phyloP scores from a whole-genome alignment of 2,888 invertebrate genomes.

The Drosophila histrio region DNA sequence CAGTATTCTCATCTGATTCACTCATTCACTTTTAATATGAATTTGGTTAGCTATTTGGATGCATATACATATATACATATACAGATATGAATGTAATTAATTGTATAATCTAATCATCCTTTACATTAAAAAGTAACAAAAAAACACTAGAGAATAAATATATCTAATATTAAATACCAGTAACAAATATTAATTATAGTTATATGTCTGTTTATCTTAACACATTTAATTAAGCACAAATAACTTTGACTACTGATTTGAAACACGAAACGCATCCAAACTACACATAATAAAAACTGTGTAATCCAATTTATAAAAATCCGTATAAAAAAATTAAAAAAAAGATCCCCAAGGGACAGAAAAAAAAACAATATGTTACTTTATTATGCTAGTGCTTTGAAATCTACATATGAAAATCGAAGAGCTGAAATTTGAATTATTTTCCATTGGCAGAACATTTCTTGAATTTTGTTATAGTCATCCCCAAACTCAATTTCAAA shows the following conservation, averaged over 20 bases:
- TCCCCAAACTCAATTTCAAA: too few relatives aligned
- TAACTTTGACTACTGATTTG: slow-evolving; percentile 48
- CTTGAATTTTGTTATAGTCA: too few relatives aligned
- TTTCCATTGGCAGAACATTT: too few relatives aligned
- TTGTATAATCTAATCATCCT: slow-evolving; percentile 45
- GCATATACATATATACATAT: slow-evolving; percentile 29
- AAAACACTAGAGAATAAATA: slow-evolving; percentile 36
- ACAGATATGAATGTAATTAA: slow-evolving; percentile 48
- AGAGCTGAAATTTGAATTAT: too few relatives aligned
- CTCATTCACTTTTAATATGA: slow-evolving; percentile 22
- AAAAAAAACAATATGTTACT: slow-evolving; percentile 49
- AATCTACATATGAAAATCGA: not conserved
- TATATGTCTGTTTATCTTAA: slow-evolving; percentile 48
- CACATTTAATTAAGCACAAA: slow-evolving; percentile 56
- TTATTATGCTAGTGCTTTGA: not conserved
- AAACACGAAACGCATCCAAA: slow-evolving; percentile 45
- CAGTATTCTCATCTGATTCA: slow-evolving; percentile 8
- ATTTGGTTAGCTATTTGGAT: slow-evolving; percentile 58
- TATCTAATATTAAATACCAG: slow-evolving; percentile 32
- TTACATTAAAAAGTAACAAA: slow-evolving; percentile 30
- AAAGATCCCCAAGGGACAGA: slow-evolving; percentile 81
- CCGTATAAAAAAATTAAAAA: slow-evolving; percentile 60
- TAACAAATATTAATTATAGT: slow-evolving; percentile 40
- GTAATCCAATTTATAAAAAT: slow-evolving; percentile 70
- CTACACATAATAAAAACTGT: slow-evolving; percentile 50